Evolutionary conservation across 2,888 invertebrate species (phyloP), one percentile per base, ranked within the genome.

Genomic region (Euzetes globulus): DNA sequence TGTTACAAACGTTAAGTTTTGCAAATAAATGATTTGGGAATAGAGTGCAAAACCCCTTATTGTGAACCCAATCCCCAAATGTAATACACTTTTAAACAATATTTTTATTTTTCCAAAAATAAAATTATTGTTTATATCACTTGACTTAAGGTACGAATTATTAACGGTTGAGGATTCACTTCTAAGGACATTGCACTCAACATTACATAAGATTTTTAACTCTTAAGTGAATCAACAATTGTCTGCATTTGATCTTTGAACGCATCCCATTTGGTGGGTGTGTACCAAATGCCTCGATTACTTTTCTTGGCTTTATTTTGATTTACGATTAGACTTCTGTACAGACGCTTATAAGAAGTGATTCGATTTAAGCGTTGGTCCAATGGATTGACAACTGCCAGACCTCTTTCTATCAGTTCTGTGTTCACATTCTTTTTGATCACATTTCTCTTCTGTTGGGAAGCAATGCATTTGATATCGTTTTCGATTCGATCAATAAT

Each of bases 231-330:
- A 11, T 60, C 22, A 1, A 60, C 3, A 25, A 9, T 6, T 22
- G n/a, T 6, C 1, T 58, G n/a, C 3, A 19, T 5, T 22, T 13
- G 6, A 22, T 25, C 13, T 58, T 58, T 58, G 25, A 37, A 22
- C 6, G 1, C 9, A 65, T 58, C 52, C 45, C 27, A 58, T 55
- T 52, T 58, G 1, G 72, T 29, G 1, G 37, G 52, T 58, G 7
- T 19, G 19, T 47, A 60, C 73, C 73, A 72, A 58, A 72, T 37
- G 19, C 73, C 73, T 7, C 13, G 5, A 25, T 60, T 60, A 6
- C 17, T 27, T 65, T 68, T 33, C 45, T 41, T 33, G 11, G 73
- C 73, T 65, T 72, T 72, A 9, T 1, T 65, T 41, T 72, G n/a
- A 60, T 37, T 33, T 7, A 25, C n/a, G 19, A 60, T 27, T 22